phyloP scores from a whole-genome alignment of 2,113 vertebrate species.

The Centropus unirufus region DNA sequence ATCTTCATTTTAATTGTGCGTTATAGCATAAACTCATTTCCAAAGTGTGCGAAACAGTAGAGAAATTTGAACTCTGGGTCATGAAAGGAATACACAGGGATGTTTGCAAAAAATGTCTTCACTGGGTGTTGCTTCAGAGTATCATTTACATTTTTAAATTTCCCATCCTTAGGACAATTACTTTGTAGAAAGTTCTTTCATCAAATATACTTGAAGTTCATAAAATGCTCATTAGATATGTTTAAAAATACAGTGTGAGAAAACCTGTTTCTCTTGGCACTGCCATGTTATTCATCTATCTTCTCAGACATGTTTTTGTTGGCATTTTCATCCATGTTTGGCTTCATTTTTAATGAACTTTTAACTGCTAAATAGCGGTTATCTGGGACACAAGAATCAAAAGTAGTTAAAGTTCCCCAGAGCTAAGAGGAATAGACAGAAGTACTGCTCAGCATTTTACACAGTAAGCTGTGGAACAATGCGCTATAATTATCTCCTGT shows the following conservation, averaged over 20 bases:
- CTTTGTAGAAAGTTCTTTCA: background rate
- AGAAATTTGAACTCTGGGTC: slow-evolving; percentile 45
- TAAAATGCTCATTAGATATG: background rate
- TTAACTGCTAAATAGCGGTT: slow-evolving; percentile 32
- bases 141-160: slow-evolving; percentile 19
- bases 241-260: slow-evolving; percentile 32
- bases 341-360: slow-evolving; percentile 41
- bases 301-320: slow-evolving; percentile 60
- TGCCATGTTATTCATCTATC: slow-evolving; percentile 1
- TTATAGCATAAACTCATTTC: slow-evolving; percentile 5
- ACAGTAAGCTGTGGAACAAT: slow-evolving; percentile 40
- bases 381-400: slow-evolving; percentile 22
- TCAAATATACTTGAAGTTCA: background rate
- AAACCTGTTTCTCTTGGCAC: slow-evolving; percentile 33
- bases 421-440: slow-evolving; percentile 50
- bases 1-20: background rate
- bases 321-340: slow-evolving; percentile 37
- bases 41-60: slow-evolving; percentile 17
- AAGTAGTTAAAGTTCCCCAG: slow-evolving; percentile 30
- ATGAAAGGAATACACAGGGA: background rate
- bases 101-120: background rate
- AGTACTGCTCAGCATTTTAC: slow-evolving; percentile 49
- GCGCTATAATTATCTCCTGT: slow-evolving; percentile 43
- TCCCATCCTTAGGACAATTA: background rate
- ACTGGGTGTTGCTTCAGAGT: background rate